Conservation (phyloP, 1,140 invertebrate species). For the Thaumatotibia leucotreta region DNA sequence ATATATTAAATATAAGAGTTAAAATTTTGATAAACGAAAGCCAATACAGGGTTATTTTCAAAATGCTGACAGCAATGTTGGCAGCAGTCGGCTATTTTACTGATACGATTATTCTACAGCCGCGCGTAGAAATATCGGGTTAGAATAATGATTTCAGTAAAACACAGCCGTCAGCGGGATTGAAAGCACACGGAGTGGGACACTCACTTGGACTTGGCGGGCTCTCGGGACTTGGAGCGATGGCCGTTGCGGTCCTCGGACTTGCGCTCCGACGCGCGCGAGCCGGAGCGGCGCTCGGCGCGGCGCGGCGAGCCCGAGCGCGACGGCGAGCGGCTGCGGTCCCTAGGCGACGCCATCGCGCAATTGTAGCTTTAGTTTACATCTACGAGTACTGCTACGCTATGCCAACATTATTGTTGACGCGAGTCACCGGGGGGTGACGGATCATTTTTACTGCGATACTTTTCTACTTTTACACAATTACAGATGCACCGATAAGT, state of each 20-base stretch:
- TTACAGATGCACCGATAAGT: no score
- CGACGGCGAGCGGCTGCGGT: constrained; percentile 60
- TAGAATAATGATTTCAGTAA: constrained; percentile 34
- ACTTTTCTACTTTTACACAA: no score
- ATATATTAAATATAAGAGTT: constrained; percentile 28
- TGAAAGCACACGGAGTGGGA: constrained; percentile 69
- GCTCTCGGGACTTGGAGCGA: constrained; percentile 68
- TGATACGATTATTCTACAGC: background rate
- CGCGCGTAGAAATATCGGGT: background rate
- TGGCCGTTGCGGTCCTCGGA: constrained; percentile 65
- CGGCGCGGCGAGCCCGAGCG: constrained; percentile 48
- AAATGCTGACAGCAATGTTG: constrained; percentile 36
- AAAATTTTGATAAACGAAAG: constrained; percentile 33
- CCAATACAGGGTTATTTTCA: constrained; percentile 22
- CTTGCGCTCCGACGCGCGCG: constrained; percentile 38
- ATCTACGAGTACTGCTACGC: constrained; percentile 29
- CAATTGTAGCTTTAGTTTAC: constrained; percentile 38
- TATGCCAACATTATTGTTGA: background rate
- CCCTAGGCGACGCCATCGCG: constrained; percentile 48
- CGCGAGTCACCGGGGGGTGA: no score
- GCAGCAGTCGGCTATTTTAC: constrained; percentile 35
- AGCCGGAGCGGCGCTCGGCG: constrained; percentile 45
- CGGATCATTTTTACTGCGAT: no score
- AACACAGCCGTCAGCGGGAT: constrained; percentile 52
- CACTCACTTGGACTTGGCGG: constrained; percentile 56